Percentiles rank a stretch among this genome's conserved stretches.
phyloP scores from a whole-genome alignment of 1,140 invertebrate genomes.

The Leptoteleia sp. region DNA sequence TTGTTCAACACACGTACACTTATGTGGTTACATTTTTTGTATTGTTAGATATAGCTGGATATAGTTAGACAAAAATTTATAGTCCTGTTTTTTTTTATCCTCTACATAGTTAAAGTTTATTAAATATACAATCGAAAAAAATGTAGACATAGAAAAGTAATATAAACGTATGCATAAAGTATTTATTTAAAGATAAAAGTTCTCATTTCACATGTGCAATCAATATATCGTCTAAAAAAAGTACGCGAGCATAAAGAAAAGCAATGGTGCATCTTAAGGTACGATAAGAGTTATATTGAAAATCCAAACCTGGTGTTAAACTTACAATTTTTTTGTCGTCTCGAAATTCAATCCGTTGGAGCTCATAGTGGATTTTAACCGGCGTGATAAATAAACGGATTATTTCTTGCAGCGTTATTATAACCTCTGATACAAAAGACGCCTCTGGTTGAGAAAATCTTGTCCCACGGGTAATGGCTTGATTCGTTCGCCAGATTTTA shows the following conservation, averaged over 20 bases:
- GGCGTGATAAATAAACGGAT: background rate
- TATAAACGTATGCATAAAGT: no score
- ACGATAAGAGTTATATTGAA: background rate
- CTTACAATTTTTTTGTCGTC: conserved; percentile 50
- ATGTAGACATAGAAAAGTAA: background rate
- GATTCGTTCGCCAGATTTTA: conserved; percentile 36
- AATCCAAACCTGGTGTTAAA: background rate
- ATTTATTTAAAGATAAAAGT: no score
- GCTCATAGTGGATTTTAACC: conserved; percentile 23
- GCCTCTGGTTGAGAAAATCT: conserved; percentile 38
- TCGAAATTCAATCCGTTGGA: conserved; percentile 49
- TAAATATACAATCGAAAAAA: no score
- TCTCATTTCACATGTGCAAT: background rate
- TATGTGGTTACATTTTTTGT: no score
- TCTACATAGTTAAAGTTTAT: no score
- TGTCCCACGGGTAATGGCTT: conserved; percentile 21
- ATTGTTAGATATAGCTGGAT: no score
- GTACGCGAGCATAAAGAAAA: background rate
- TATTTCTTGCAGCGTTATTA: conserved; percentile 22
- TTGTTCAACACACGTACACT: no score
- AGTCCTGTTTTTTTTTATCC: no score
- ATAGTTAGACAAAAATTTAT: no score
- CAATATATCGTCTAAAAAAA: conserved; percentile 15
- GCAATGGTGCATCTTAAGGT: background rate
- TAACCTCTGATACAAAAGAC: conserved; percentile 51